Evolutionary conservation across 2,113 vertebrate species (phyloP), one percentile per base, ranked within the genome.

Genomic region (Hippocampus mohnikei): DNA sequence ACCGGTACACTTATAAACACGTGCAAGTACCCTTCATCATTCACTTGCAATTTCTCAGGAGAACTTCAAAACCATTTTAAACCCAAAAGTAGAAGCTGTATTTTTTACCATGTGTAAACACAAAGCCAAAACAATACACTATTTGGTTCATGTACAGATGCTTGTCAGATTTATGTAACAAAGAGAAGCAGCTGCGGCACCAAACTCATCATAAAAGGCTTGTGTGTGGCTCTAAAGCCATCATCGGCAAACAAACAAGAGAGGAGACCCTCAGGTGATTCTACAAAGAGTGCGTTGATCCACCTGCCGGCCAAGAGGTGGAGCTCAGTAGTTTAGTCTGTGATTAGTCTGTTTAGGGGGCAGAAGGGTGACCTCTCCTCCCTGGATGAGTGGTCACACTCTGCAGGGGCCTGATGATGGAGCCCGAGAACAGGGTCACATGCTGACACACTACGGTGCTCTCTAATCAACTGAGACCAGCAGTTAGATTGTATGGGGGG

Each of bases 331-430:
- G 71, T 53, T 73, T 11, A 11, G 62, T 74, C 68, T 53, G 79
- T 85, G 79, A 87, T 88, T 84, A 88, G 81, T 72, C 48, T 15
- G 23, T 65, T 65, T 27, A 18, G n/a, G 44, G 41, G 65, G 65
- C 67, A 29, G 59, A 46, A 66, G 70, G 74, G 66, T 81, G 74
- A 87, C 85, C 88, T 85, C 79, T 58, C 70, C 77, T 79, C 79
- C 64, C 70, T 37, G 87, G 85, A 82, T 89, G 86, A 90, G 76
- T 69, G 82, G 84, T 73, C 87, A 79, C 85, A 81, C 87, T 87
- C 83, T 74, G 79, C 78, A 67, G 84, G 76, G 70, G 84, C 71
- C 78, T 90, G 87, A 90, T 87, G 82, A 82, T 69, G 82, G 72
- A 69, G 69, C 81, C 76, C 29, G 69, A 67, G 79, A 11, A 42